Evolutionary conservation across 2,113 vertebrate genomes (phyloP), one percentile per base, ranked within the genome.

Genomic region (Orycteropus afer): DNA sequence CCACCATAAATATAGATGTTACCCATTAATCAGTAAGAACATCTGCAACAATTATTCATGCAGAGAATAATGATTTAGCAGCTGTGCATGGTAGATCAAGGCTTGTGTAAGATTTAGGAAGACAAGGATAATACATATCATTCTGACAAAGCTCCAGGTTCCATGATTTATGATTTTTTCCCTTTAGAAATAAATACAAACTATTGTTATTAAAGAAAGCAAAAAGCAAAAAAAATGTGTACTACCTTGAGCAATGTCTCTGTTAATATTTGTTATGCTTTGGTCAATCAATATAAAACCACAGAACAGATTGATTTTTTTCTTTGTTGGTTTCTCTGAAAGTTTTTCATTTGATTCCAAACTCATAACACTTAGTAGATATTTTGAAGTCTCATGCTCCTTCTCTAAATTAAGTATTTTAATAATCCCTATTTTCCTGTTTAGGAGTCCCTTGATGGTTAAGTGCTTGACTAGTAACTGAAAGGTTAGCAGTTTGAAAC

Each of bases 11-110:
- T 91, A 93, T 87, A 96, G 69, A 80, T 83, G 65, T 57, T 95
- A 32, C 37, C 67, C 49, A 93, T 96, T 94, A 96, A 96, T 97
- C 97, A 74, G 83, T 61, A 51, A 87, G 6, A 95, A 87, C 53
- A 65, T 97, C 97, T 95, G 80, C 65, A 97, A 71, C 49, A 92
- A 80, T 96, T 96, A 85, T n/a, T 97, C 57, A 91, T 93, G 73
- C 40, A 90, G 34, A 95, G 6, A 93, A 94, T 95, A 95, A 93
- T 97, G 73, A 90, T 97, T 91, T 65, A 95, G 57, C 96, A 95
- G 93, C 83, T 94, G 76, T 86, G 77, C 86, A 89, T 80, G 93
- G 80, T 96, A 71, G 17, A 96, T 90, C 89, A 96, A 80, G 81
- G 53, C 94, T 73, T 92, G 57, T 87, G 57, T 97, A 94, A 86